phyloP scores from a whole-genome alignment of 1,140 invertebrate genomes.

The Drosophila kohkoa region DNA sequence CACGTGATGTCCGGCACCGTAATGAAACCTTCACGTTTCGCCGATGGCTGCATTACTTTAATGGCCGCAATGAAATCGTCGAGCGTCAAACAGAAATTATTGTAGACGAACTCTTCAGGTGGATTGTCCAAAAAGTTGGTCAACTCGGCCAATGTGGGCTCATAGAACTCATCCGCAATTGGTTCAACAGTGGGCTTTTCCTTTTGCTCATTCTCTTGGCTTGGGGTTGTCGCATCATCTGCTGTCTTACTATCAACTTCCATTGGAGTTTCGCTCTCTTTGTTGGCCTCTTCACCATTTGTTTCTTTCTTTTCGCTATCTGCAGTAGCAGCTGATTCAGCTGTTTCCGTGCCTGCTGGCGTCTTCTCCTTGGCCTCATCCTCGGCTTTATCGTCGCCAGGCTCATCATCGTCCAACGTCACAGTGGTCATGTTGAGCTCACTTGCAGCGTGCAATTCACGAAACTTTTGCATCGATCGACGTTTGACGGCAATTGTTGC shows the following conservation, averaged over 20 bases:
- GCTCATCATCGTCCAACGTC: constrained; percentile 75
- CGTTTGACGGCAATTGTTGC: constrained; percentile 93
- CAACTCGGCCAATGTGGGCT: constrained; percentile 80
- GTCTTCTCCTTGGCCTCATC: background rate
- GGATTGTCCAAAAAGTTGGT: constrained; percentile 86
- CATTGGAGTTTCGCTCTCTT: constrained; percentile 39
- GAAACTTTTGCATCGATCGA: constrained; percentile 73
- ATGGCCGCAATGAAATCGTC: constrained; percentile 93
- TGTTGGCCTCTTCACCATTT: constrained; percentile 42
- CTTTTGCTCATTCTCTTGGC: background rate
- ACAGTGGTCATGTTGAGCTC: constrained; percentile 78
- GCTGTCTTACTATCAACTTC: constrained; percentile 55
- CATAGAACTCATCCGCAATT: constrained; percentile 56
- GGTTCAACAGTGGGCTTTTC: background rate
- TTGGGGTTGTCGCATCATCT: background rate
- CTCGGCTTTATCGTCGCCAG: constrained; percentile 54
- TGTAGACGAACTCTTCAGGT: constrained; percentile 71
- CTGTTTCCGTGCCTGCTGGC: constrained; percentile 8
- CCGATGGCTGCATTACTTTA: constrained; percentile 94
- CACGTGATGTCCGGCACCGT: constrained; percentile 99
- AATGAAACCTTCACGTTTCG: constrained; percentile 98
- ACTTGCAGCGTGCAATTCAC: constrained; percentile 66
- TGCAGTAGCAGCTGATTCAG: background rate
- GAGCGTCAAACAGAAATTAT: constrained; percentile 88
- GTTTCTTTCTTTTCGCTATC: constrained; percentile 41